Conservation (phyloP, 2,888 invertebrate genomes). For the Thecocarcelia acutangulata region DNA sequence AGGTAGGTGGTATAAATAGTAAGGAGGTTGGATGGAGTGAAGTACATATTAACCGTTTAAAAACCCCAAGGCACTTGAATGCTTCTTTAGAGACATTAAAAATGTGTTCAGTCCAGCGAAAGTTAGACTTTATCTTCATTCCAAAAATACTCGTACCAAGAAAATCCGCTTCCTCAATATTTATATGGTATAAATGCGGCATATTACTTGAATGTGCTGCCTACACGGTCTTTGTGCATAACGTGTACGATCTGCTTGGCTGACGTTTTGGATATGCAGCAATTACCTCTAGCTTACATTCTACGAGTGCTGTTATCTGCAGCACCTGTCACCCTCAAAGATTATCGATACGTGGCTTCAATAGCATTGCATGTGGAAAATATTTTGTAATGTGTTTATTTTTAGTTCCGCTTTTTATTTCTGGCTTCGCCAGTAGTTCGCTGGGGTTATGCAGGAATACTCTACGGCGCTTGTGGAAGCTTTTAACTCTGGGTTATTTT, state of each 20-base stretch:
- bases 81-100: no score
- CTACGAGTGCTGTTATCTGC: neutral
- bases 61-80: no score
- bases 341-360: neutral
- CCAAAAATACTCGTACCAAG: no score
- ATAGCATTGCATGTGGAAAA: neutral
- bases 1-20: no score
- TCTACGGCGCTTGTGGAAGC: neutral
- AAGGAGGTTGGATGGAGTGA: no score
- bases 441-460: neutral
- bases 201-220: neutral
- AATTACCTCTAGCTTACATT: neutral
- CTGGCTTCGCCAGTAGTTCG: neutral
- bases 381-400: neutral
- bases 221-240: neutral
- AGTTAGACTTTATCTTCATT: no score
- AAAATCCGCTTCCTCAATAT: no score
- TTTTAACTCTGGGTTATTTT: neutral
- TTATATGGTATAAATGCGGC: neutral
- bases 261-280: neutral
- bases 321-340: neutral
- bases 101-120: no score
- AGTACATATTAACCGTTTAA: no score
- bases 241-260: neutral
- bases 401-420: neutral